Base-by-base conservation (phyloP, 2,113 vertebrate genomes). In the Fulica atra region DNA sequence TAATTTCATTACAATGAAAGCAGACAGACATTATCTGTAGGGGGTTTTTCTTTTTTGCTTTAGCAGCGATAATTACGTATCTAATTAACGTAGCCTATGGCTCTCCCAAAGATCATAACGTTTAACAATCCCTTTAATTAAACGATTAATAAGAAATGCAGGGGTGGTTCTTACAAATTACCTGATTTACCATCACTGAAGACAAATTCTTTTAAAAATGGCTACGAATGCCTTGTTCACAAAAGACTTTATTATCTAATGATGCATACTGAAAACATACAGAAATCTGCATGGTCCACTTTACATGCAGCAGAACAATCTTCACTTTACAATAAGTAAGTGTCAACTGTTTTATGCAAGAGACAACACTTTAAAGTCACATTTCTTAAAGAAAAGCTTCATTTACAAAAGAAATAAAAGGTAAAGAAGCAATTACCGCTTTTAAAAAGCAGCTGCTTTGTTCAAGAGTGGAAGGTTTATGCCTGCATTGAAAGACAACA, bases 351-450 rank as follows among this genome's bases (percentile, higher is more conserved):
- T 98, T 98, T 98, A 98, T 98, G 98, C 98, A 98, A 98, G 98
- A 97, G 98, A 98, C 98, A 98, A 98, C 98, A 97, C 97, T 98
- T 98, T 98, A 98, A 98, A 98, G 97, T 98, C 98, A 98, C 97
- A 98, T 97, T 97, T 98, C 97, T 98, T 98, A 98, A 98, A 98
- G 98, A 98, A 98, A 98, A 98, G 97, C 95, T 97, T 98, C 97
- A 98, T 98, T 98, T 99, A 98, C 98, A 99, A 98, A 98, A 98
- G 98, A 98, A 98, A 98, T 98, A 98, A 98, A 99, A 99, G 98
- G 98, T 99, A 99, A 99, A 99, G 99, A 99, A 98, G 98, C 98
- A 99, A 99, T 99, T 99, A 99, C 99, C 98, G 98, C 99, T 99
- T 98, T 98, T 98, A 99, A 99, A 99, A 99, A 99, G 99, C 99